Base-by-base conservation (phyloP, 2,113 vertebrate genomes). In the Phainopepla nitens region DNA sequence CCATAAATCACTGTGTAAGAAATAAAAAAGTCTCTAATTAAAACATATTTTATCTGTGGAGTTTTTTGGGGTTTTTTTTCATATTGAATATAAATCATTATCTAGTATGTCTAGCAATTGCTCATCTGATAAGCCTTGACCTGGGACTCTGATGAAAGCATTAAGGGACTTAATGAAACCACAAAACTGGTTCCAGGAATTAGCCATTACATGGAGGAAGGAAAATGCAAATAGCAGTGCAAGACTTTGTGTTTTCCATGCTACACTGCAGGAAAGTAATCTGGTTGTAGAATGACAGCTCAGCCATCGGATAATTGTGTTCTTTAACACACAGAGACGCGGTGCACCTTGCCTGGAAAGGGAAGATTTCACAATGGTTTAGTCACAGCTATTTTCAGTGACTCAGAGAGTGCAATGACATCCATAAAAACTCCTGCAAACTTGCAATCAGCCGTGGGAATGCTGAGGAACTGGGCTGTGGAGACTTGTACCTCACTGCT, bases 111-210 rank as follows among this genome's bases (percentile, higher is more conserved):
- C 87, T 80, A 69, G 54, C 71, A 72, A 72, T 70, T 93, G 15
- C 47, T 93, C 45, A 50, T 72, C 60, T 87, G 78, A 94, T 85
- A 50, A 93, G 58, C 57, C 64, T 84, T 73, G 62, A 87, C 65
- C 75, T 81, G 62, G 44, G 87, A 78, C 57, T 84, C 83, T 82
- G 77, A 53, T 89, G 65, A 79, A 71, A 79, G 56, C 1, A 2
- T 93, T 80, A 91, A 72, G n/a, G 66, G 57, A 91, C 92, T 87
- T 87, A 92, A 91, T 80, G 62, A 93, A 83, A 92, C 42, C 41
- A 57, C 44, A 44, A 62, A 93, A 93, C 31, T 41, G 29, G 7
- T 95, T 93, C 81, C 58, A 87, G 54, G 66, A 91, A 80, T 79
- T 66, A 89, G 39, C 24, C 50, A 60, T 65, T 71, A 72, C 25